Base-by-base conservation (phyloP, 1,140 invertebrate genomes). In the Hylaeus anthracinus region DNA sequence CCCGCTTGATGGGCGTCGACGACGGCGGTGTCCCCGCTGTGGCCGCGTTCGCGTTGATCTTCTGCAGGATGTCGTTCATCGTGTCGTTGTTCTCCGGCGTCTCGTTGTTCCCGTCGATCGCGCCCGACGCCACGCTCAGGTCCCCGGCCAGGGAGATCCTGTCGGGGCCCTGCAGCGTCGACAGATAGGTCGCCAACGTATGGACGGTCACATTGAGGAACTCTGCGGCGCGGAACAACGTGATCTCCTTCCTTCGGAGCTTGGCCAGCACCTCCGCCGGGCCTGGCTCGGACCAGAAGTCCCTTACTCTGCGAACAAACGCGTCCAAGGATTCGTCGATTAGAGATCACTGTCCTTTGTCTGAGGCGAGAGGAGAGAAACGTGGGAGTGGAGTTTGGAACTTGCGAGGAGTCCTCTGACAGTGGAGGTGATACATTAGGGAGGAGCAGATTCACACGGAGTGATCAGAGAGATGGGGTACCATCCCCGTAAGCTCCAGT, bases 251-350 rank as follows among this genome's bases (percentile, higher is more conserved):
- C 6, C 95, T 92, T 89, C 96, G 95, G 15, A 97, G 92, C 82
- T 96, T 96, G 6, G 95, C 94, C 67, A 97, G 88, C 4, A 97
- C 94, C 72, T 96, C 96, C 0, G 96, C 95, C 0, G 96, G 96
- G 0, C 96, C 96, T 69, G 96, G 96, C 84, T 96, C 96, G 45
- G 95, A 95, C 96, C 96, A 97, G 91, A 96, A 96, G 86, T 97
- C 96, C 77, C 96, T 94, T n/a, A 96, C 95, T 90, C 96, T 96
- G 86, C 66, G 95, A 87, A 81, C 53, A 83, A 8, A 81, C 48
- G n/a, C n/a, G 15, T 12, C 5, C 8, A 14, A 26, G 26, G 26
- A 26, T 26, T 26, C 53, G 14, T 55, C 53, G 9, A 55, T 55
- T 55, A 26, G 26, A 26, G 26, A 26, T 26, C 26, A 26, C 26